Evolutionary conservation across 2,888 invertebrate genomes (phyloP), one percentile per base, ranked within the genome.

Genomic region (Ennomos fuscantarius): DNA sequence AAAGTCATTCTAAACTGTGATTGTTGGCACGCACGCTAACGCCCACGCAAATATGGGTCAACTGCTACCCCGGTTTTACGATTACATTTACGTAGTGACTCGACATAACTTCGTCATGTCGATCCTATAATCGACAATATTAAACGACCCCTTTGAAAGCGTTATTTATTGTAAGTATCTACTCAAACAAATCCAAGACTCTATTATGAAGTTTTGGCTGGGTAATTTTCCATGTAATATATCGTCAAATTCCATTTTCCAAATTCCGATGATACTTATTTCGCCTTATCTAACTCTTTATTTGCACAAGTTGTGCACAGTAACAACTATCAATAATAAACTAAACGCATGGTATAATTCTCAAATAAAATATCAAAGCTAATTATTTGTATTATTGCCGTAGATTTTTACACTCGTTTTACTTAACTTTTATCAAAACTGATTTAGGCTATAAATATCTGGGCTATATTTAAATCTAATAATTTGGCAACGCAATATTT

Each of bases 11-110:
- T 76, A 78, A 78, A 78, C 71, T 70, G 77, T 84, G 87, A 88
- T 85, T 86, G 86, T 81, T 66, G 66, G 71, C 81, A 84, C 79
- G 85, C 87, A 88, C 86, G 85, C 79, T 63, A 76, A 49, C 69
- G 65, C 69, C 65, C 66, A 59, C 60, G 36, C 46, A 67, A 72
- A 81, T 78, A 70, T 81, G 78, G 81, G 82, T 83, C 81, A 79
- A 68, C 54, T 60, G 58, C 64, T 73, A 69, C 73, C 61, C 66
- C 63, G 68, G 71, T 63, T 73, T 76, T 74, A 76, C 76, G 72
- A 78, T 79, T 81, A 82, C 78, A 76, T 77, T 81, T 79, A 73
- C 74, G 70, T 66, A 67, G 72, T 82, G 79, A 83, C 73, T 81
- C 68, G 66, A 75, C 79, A 77, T 72, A 70, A 74, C 79, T 79